Conservation (phyloP, 2,113 vertebrate genomes). For the Malurus elegans region DNA sequence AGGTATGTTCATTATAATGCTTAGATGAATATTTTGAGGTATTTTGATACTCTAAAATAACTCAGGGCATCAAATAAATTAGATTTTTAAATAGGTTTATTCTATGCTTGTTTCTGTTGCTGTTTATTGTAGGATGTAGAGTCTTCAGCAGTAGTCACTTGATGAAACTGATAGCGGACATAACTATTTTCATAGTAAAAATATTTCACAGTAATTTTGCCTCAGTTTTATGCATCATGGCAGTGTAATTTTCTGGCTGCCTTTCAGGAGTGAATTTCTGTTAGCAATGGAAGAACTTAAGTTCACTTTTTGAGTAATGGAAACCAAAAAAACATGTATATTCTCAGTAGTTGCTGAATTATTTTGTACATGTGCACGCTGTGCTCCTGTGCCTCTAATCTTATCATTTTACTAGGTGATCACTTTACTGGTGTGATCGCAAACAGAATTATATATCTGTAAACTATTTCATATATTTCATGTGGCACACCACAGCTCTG, state of each 20-base stretch:
- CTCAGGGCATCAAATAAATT: neutral
- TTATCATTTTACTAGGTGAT: neutral
- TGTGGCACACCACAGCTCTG: neutral
- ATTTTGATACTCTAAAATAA: slow-evolving; percentile 11
- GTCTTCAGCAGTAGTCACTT: neutral
- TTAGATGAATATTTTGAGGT: neutral
- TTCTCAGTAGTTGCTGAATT: neutral
- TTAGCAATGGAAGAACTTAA: neutral
- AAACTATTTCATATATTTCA: neutral
- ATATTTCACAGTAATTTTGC: slow-evolving; percentile 6
- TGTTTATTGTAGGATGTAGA: neutral
- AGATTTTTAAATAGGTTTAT: slow-evolving; percentile 9
- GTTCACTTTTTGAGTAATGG: neutral
- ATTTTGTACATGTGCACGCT: neutral
- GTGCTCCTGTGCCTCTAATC: neutral
- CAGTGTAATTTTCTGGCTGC: slow-evolving; percentile 5
- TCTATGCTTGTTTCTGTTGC: neutral
- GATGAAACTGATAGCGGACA: neutral
- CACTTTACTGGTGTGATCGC: neutral
- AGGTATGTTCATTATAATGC: neutral
- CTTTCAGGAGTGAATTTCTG: slow-evolving; percentile 6
- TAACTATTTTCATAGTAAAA: slow-evolving; percentile 40
- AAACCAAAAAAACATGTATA: neutral
- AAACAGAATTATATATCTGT: neutral
- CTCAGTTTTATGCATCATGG: neutral